phyloP scores from a whole-genome alignment of 2,113 vertebrate genomes.

The Piprites chloris region DNA sequence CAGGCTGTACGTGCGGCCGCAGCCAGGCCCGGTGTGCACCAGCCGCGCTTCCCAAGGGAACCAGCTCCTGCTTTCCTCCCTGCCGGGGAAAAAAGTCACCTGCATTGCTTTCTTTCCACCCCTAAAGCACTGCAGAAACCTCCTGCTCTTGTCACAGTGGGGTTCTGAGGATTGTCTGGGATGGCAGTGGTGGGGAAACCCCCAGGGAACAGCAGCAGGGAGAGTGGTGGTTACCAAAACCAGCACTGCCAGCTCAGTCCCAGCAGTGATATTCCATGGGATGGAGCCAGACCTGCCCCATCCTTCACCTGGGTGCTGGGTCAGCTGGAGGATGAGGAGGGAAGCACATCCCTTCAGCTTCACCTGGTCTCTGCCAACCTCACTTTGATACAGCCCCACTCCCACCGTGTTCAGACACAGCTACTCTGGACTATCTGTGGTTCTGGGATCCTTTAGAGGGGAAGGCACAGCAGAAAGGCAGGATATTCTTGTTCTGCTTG shows the following conservation, averaged over 20 bases:
- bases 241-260: background rate
- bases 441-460: background rate
- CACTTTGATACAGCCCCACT: background rate
- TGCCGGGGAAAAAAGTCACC: background rate
- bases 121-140: background rate
- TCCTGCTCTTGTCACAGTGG: rapidly evolving
- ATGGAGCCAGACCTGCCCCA: background rate
- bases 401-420: background rate
- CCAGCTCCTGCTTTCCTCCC: background rate
- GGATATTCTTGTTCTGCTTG: conserved; percentile 16
- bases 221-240: background rate
- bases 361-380: background rate
- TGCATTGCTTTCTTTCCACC: background rate
- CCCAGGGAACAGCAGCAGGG: background rate
- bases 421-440: background rate
- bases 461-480: background rate
- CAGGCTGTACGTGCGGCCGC: background rate
- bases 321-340: background rate
- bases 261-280: background rate
- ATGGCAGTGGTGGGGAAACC: background rate
- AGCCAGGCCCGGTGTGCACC: background rate
- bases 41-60: background rate
- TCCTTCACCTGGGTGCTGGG: background rate
- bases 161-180: background rate
- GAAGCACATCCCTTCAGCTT: background rate